Evolutionary conservation across 1,140 invertebrate species (phyloP).

Genomic region (Lasaia peninsularis): DNA sequence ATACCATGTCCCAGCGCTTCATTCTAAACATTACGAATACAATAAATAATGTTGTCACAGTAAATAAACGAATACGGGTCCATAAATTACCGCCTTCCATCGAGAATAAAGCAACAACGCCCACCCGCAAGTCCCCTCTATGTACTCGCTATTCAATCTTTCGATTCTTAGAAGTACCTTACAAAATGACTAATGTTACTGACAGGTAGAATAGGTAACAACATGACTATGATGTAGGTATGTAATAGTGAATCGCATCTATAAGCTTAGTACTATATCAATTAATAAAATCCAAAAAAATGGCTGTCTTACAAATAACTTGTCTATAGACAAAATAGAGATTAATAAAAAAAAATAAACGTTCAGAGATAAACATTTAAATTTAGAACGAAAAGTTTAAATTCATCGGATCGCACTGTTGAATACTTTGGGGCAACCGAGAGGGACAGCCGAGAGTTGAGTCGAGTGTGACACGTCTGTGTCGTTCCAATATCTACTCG

Average conservation of each 20-base stretch:
- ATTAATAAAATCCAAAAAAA: too few relatives aligned
- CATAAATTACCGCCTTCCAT: slow-evolving; percentile 53
- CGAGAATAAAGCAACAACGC: slow-evolving; percentile 50
- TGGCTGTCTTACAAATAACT: too few relatives aligned
- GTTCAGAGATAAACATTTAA: neutral
- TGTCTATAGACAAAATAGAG: neutral
- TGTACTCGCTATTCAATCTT: slow-evolving; percentile 36
- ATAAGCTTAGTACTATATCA: too few relatives aligned
- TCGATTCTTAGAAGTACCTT: slow-evolving; percentile 51
- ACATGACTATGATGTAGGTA: neutral
- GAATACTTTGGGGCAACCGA: slow-evolving; percentile 2
- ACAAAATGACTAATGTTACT: slow-evolving; percentile 43
- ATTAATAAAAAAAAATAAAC: neutral
- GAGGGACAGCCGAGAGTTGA: slow-evolving; percentile 19
- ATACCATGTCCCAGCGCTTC: too few relatives aligned
- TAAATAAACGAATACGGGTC: slow-evolving; percentile 11
- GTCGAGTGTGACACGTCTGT: slow-evolving; percentile 26
- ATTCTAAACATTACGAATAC: neutral
- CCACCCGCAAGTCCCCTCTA: slow-evolving; percentile 60
- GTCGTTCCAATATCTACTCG: slow-evolving; percentile 28
- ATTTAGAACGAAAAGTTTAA: neutral
- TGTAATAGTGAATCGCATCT: too few relatives aligned
- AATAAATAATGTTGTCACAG: slow-evolving; percentile 9
- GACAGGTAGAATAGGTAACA: slow-evolving; percentile 24
- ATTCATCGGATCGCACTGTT: neutral